Evolutionary conservation across 2,113 vertebrate genomes (phyloP).

Genomic region (Bostrychus sinensis): DNA sequence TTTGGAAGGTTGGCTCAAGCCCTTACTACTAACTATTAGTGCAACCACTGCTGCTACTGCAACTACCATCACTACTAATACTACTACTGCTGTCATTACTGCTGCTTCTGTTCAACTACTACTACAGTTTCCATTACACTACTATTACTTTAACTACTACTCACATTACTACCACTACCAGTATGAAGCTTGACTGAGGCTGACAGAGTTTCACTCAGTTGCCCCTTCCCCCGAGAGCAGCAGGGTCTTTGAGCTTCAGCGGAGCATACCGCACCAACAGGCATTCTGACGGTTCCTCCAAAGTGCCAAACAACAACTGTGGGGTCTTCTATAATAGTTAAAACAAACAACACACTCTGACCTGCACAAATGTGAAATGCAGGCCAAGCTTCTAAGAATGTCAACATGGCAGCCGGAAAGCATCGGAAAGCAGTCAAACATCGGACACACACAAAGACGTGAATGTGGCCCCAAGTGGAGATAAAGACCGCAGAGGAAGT

Average conservation of each 20-base stretch:
- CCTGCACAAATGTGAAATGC: conserved; percentile 68
- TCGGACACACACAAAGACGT: conserved; percentile 27
- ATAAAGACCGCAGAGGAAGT: conserved; percentile 52
- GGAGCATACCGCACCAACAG: conserved; percentile 41
- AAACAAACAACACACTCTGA: conserved; percentile 71
- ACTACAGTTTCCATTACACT: not conserved
- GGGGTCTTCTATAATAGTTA: conserved; percentile 70
- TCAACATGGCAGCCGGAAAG: conserved; percentile 70
- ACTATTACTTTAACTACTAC: not conserved
- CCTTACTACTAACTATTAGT: no score
- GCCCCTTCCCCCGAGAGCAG: conserved; percentile 44
- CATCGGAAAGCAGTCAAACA: conserved; percentile 52
- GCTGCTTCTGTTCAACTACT: no score
- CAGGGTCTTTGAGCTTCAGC: conserved; percentile 35
- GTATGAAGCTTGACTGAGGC: conserved; percentile 28
- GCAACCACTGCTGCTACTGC: no score
- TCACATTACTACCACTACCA: not conserved
- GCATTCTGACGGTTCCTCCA: conserved; percentile 64
- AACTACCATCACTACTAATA: not conserved
- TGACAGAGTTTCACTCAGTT: conserved; percentile 25
- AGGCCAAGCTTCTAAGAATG: conserved; percentile 72
- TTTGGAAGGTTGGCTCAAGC: no score
- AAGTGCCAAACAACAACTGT: conserved; percentile 77
- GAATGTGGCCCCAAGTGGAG: conserved; percentile 28
- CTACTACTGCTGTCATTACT: not conserved